These are phyloP conservation scores for Charanyca ferruginea DNA, from an alignment of 2,888 invertebrate species.

Conservation along the genomic window DNA sequence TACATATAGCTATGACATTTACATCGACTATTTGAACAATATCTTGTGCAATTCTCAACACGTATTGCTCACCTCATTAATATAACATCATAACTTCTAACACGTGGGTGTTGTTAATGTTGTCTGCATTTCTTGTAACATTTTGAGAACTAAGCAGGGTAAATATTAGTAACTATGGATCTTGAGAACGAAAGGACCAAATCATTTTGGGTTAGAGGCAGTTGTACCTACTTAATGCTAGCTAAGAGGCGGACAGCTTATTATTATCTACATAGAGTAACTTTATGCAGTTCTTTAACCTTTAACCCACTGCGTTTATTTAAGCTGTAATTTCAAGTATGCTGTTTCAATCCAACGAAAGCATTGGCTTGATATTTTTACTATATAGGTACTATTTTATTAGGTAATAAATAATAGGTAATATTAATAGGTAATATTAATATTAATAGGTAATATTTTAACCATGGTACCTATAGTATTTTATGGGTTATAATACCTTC, in stretches of 20 bases:
- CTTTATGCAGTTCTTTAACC: neutral
- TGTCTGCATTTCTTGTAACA: conserved; percentile 11
- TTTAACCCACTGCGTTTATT: conserved; percentile 4
- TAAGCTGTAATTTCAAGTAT: neutral
- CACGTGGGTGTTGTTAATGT: conserved; percentile 36
- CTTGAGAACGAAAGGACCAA: neutral
- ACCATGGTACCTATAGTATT: no score
- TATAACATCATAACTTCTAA: conserved; percentile 31
- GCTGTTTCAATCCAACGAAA: neutral
- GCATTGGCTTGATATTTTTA: neutral
- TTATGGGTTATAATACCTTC: no score
- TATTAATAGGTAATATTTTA: no score
- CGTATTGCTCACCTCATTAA: conserved; percentile 53
- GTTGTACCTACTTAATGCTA: neutral
- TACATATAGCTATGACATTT: conserved; percentile 29
- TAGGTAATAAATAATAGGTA: no score
- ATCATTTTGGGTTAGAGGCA: neutral
- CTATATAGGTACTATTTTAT: neutral
- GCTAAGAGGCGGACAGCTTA: conserved; percentile 5
- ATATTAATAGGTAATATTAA: no score
- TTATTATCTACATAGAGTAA: neutral
- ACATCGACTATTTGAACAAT: conserved; percentile 33
- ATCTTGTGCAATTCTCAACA: conserved; percentile 39
- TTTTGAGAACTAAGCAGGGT: conserved; percentile 6
- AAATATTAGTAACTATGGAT: neutral